Evolutionary conservation across 37 sponge, comb jelly and placozoan genomes (phyloP), one percentile per base, ranked within the genome.

Genomic region (Axinella damicornis): DNA sequence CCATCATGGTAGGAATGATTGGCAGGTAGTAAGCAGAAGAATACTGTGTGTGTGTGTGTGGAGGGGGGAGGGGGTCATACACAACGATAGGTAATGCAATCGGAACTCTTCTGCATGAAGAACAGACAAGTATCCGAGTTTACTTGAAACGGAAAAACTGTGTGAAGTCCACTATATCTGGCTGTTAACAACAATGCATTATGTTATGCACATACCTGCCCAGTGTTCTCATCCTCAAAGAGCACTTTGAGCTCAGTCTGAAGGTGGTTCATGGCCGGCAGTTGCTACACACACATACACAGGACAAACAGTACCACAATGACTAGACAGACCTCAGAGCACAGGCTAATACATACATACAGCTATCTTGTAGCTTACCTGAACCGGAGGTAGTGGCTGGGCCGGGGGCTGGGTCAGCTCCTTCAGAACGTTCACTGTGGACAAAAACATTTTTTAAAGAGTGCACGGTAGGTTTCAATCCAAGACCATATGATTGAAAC

Each of bases 1-100:
- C 91, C 17, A 86, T 81, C 86, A 91, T 91, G 60, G 52, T 57
- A 19, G 91, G 86, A 25, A 85, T 70, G 56, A 85, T 81, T 13
- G 86, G 85, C 21, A 85, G 82, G 30, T 70, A 82, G 62, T 72
- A 78, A 33, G 84, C 79, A 14, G 76, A 83, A 35, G 77, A 81
- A 21, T 71, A 78, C 83, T 89, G 64, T 32, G 18, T 9, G 19
- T 32, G 16, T 34, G 6, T n/a, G n/a, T n/a, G n/a, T n/a, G n/a
- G n/a, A n/a, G n/a, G n/a, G n/a, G n/a, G n/a, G n/a, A n/a, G n/a
- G n/a, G n/a, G n/a, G n/a, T n/a, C n/a, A n/a, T n/a, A n/a, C n/a
- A n/a, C n/a, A n/a, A n/a, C n/a, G n/a, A n/a, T n/a, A n/a, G n/a
- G n/a, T n/a, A n/a, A n/a, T n/a, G n/a, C n/a, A n/a, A n/a, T n/a